Evolutionary conservation across 1,140 invertebrate species (phyloP).

Genomic region (Diplogasteroides magnus): DNA sequence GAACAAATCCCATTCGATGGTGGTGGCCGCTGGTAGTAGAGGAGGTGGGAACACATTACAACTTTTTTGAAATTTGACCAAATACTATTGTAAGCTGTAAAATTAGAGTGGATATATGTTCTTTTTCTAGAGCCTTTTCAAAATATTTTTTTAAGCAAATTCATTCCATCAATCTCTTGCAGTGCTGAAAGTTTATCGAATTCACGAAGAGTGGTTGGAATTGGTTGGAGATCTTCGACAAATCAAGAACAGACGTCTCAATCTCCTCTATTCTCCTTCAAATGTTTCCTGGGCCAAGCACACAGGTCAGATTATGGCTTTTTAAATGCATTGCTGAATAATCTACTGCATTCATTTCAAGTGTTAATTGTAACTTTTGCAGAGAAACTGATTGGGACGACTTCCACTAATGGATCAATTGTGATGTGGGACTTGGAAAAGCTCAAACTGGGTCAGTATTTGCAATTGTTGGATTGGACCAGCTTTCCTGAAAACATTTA

Average conservation of each 20-base stretch:
- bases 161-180: neutral
- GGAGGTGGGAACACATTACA: neutral
- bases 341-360: too few relatives aligned
- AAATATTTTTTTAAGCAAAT: too few relatives aligned
- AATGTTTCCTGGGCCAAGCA: neutral
- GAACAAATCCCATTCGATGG: neutral
- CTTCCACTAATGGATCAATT: neutral
- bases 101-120: too few relatives aligned
- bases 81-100: too few relatives aligned
- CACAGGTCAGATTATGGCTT: neutral
- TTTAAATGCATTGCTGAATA: too few relatives aligned
- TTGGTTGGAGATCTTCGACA: neutral
- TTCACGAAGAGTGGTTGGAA: neutral
- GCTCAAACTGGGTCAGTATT: neutral
- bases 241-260: neutral
- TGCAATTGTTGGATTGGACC: neutral
- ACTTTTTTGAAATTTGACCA: neutral
- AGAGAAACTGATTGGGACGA: neutral
- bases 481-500: too few relatives aligned
- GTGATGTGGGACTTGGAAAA: neutral
- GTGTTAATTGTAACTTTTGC: neutral
- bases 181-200: neutral
- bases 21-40: neutral
- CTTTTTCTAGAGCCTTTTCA: neutral
- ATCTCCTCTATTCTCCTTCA: neutral